These are phyloP conservation scores for Aselliscus stoliczkanus DNA, from an alignment of 2,797 vertebrate species.

Conservation along the genomic window DNA sequence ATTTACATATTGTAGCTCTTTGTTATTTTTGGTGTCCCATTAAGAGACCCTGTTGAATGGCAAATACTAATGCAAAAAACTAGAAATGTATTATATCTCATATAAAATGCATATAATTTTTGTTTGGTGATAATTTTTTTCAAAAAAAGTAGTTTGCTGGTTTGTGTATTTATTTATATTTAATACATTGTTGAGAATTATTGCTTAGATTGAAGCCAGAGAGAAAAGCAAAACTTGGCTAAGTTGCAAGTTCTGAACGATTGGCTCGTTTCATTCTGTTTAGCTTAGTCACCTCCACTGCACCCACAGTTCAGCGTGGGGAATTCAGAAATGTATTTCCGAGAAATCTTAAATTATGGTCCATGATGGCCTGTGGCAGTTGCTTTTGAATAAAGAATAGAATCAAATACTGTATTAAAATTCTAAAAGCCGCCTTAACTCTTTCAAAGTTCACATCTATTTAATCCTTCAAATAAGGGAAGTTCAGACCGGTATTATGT, in stretches of 20 bases:
- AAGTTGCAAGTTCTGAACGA: background rate
- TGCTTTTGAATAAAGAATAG: background rate
- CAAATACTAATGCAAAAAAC: background rate
- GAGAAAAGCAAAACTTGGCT: background rate
- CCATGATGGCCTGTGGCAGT: background rate
- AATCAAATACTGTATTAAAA: background rate
- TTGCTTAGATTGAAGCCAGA: background rate
- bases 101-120: background rate
- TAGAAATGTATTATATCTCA: background rate
- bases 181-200: background rate
- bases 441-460: background rate
- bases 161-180: background rate
- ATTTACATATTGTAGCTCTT: background rate
- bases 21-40: background rate
- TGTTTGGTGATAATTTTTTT: background rate
- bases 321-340: background rate
- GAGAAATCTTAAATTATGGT: background rate
- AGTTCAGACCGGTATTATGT: background rate
- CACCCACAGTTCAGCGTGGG: background rate
- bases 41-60: background rate
- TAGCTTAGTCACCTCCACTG: background rate
- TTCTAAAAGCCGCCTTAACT: background rate
- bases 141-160: background rate
- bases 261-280: background rate
- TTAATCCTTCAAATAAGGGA: background rate